Percentiles rank a stretch among this genome's conserved stretches.
phyloP scores from a whole-genome alignment of 2,113 vertebrate genomes.

The Parotia lawesii region DNA sequence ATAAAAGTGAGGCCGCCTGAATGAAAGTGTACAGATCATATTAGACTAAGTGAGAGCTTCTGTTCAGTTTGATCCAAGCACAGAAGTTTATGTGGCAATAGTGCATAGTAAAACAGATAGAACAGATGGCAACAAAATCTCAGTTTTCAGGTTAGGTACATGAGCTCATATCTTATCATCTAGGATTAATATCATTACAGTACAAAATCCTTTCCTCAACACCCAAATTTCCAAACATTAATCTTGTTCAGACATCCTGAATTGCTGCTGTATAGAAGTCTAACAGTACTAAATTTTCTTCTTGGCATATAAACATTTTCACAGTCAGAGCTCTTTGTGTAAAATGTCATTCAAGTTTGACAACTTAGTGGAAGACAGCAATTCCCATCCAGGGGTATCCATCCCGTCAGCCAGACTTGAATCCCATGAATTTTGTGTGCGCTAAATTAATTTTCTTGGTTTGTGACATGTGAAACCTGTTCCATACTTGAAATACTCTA shows the following conservation, averaged over 20 bases:
- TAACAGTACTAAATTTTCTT: background rate
- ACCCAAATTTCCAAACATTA: background rate
- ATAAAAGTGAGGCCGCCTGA: background rate
- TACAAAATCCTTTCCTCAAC: background rate
- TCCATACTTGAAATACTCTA: background rate
- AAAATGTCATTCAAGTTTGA: background rate
- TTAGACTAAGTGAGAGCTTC: background rate
- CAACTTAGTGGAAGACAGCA: background rate
- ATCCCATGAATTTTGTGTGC: background rate
- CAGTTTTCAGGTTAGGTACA: background rate
- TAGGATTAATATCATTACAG: background rate
- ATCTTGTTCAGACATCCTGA: background rate
- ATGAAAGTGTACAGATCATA: background rate
- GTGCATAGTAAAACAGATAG: background rate
- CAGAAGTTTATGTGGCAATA: background rate
- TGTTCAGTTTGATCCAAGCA: background rate
- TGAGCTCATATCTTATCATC: background rate
- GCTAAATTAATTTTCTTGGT: background rate
- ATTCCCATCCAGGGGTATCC: background rate
- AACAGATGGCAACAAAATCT: background rate
- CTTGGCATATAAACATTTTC: background rate
- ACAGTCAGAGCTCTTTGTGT: background rate
- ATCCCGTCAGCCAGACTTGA: background rate
- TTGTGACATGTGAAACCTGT: background rate
- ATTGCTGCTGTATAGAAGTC: background rate